Base-by-base conservation (phyloP, 2,888 invertebrate genomes). In the Trilocha varians region DNA sequence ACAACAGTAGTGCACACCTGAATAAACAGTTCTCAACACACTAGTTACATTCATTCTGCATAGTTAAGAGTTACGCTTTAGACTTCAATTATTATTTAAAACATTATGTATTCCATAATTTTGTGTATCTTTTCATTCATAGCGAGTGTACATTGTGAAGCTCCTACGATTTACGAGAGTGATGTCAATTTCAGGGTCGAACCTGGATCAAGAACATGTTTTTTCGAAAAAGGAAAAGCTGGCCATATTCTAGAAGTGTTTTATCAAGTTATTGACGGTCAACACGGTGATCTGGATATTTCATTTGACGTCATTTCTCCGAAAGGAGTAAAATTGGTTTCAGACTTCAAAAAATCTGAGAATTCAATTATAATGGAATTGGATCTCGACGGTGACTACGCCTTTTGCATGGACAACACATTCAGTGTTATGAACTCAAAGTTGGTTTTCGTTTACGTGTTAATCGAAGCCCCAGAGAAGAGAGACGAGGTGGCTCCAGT, bases 321-420 rank as follows among this genome's bases (percentile, higher is more conserved):
- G 1, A 79, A 75, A 5, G 91, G 90, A 0, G 63, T 84, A 34
- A 86, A 88, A 42, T 65, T 93, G 13, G 72, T 89, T 0, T 80
- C 88, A 0, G 93, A 93, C 62, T 89, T 87, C 58, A 91, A 92
- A 57, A 91, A 90, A 63, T 74, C 90, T 0, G 90, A 92, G 64
- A 91, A 91, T 55, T 85, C 88, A 15, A 90, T 93, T 53, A 88
- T 91, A 40, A 71, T 89, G 46, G 88, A 90, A 38, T 84, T 89
- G 14, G 66, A 73, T 33, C 63, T 76, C 25, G 87, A 88, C 34
- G 96, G 95, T 11, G 94, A 94, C 59, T 95, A 93, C 70, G 89
- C 90, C 43, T 88, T 96, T 54, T 97, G 96, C 65, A 91, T 96
- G 70, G 96, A 96, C 70, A 97, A 97, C 67, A 89, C 91, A 0